phyloP scores from a whole-genome alignment of 2,888 invertebrate genomes.

The Villa cingulata region DNA sequence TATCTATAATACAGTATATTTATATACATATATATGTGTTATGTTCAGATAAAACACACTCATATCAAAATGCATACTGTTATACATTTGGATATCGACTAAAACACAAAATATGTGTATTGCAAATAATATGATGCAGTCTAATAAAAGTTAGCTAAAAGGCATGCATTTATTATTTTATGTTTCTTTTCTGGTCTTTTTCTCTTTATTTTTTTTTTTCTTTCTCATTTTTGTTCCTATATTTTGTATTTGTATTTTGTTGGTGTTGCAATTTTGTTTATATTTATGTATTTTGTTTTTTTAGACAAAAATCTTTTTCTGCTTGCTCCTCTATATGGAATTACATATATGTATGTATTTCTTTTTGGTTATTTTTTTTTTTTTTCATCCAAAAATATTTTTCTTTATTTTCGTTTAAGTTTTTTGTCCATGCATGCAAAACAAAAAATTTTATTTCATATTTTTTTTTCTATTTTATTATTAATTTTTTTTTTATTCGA shows the following conservation, averaged over 20 bases:
- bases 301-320: too few species aligned
- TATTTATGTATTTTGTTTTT: neutral
- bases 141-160: constrained; percentile 4
- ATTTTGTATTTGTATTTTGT: too few species aligned
- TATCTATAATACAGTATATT: too few species aligned
- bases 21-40: too few species aligned
- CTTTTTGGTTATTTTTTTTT: too few species aligned
- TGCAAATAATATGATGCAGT: too few species aligned
- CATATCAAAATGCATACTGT: too few species aligned
- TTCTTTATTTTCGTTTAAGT: neutral
- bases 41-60: too few species aligned
- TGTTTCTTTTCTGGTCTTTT: neutral
- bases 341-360: neutral
- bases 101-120: too few species aligned
- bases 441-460: neutral
- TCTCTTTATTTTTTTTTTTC: neutral
- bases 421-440: neutral
- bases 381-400: neutral
- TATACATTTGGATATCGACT: too few species aligned
- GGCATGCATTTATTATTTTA: constrained; percentile 1
- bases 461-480: neutral
- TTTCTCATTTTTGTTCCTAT: too few species aligned
- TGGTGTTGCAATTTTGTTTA: neutral
- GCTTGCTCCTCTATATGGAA: too few species aligned
- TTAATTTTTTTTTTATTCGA: neutral